A percentile compares a stretch with the other conserved stretches of the same genome.
Conservation (phyloP, 2,113 vertebrate species). For the Tricholaema leucomelas region DNA sequence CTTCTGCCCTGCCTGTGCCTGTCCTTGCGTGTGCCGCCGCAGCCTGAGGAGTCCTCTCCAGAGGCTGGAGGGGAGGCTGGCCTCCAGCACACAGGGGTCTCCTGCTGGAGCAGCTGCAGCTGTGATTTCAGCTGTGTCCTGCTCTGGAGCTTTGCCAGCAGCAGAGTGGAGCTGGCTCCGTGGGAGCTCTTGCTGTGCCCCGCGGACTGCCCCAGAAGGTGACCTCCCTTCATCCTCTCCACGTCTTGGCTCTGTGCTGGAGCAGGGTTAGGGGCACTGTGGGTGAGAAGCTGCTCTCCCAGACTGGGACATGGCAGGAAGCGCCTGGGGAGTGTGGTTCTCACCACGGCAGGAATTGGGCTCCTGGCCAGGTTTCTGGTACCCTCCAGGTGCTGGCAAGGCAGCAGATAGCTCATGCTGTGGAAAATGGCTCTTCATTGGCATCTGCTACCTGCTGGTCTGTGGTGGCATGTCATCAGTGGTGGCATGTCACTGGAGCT, state of each 20-base stretch:
- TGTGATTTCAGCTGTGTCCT: background rate
- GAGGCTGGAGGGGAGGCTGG: background rate
- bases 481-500: background rate
- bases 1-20: background rate
- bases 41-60: rapidly evolving
- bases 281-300: background rate
- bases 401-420: background rate
- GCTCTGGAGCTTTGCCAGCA: background rate
- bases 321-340: background rate
- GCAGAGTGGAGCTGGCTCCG: background rate
- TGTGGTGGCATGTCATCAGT: rapidly evolving
- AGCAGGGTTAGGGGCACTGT: background rate
- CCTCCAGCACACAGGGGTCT: background rate
- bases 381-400: background rate
- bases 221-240: background rate
- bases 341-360: background rate
- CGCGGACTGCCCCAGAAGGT: background rate
- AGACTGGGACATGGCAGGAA: background rate
- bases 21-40: background rate
- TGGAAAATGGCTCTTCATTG: background rate
- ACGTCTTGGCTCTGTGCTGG: rapidly evolving
- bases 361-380: background rate
- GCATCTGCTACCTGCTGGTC: background rate
- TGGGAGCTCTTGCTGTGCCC: rapidly evolving
- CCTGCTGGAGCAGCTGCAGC: background rate